Percentiles rank a stretch among this genome's conserved stretches.
Evolutionary conservation across 1,140 invertebrate genomes (phyloP).

Genomic region (Drosophila persimilis): DNA sequence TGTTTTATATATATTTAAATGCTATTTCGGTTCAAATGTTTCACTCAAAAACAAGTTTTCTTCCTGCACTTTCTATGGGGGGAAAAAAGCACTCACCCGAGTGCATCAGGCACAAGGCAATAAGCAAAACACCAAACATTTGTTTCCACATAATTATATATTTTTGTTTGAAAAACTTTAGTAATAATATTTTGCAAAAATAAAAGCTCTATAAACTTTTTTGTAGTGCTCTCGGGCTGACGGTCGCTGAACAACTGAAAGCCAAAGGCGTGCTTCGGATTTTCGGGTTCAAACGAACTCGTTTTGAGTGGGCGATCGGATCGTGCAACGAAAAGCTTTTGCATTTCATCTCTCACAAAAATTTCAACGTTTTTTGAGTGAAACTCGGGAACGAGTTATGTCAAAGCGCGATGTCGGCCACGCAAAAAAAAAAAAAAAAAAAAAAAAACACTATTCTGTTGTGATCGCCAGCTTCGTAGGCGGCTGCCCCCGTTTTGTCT

Average conservation of each 20-base stretch:
- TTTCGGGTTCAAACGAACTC: slow-evolving; percentile 19
- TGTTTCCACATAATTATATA: slow-evolving; percentile 57
- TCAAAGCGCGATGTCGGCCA: slow-evolving; percentile 9
- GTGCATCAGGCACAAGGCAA: slow-evolving; percentile 63
- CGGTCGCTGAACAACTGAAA: slow-evolving; percentile 57
- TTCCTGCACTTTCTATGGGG: not conserved
- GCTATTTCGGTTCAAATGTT: slow-evolving; percentile 1
- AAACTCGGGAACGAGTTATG: slow-evolving; percentile 60
- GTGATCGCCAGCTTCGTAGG: slow-evolving; percentile 64
- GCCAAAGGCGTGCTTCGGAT: slow-evolving; percentile 37
- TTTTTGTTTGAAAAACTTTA: not conserved
- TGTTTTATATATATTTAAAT: not conserved
- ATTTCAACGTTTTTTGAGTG: slow-evolving; percentile 35
- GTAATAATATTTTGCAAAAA: not conserved
- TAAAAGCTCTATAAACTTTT: not conserved
- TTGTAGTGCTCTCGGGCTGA: slow-evolving; percentile 26
- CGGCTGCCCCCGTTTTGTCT: slow-evolving; percentile 19
- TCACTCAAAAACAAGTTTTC: slow-evolving; percentile 49
- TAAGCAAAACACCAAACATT: slow-evolving; percentile 48
- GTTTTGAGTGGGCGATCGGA: slow-evolving; percentile 7
- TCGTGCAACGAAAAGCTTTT: slow-evolving; percentile 24
- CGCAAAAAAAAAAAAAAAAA: slow-evolving; percentile 1
- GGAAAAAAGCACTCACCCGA: slow-evolving; percentile 49
- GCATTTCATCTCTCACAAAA: slow-evolving; percentile 27
- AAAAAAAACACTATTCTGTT: slow-evolving; percentile 62